A percentile compares a stretch with the other conserved stretches of the same genome.
These are phyloP conservation scores for Campoletis sonorensis DNA, from an alignment of 1,140 invertebrate species.

Conservation along the genomic window DNA sequence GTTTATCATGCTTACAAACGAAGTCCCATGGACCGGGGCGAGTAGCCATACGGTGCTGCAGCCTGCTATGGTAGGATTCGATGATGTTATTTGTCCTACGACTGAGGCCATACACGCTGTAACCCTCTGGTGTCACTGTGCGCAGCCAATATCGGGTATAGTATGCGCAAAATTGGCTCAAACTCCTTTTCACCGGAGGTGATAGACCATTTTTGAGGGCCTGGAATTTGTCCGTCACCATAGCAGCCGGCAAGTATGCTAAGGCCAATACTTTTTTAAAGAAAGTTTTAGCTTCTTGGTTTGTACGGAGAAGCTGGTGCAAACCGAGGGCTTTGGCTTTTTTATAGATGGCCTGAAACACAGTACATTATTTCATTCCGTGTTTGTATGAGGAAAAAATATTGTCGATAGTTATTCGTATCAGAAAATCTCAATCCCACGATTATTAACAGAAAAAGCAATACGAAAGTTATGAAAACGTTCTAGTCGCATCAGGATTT, in stretches of 20 bases:
- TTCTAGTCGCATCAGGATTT: no score
- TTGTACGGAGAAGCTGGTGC: background rate
- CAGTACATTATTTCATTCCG: background rate
- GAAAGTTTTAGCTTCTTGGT: constrained; percentile 21
- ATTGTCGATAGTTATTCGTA: no score
- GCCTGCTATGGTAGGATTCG: constrained; percentile 32
- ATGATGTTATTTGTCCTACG: constrained; percentile 36
- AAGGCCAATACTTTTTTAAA: constrained; percentile 35
- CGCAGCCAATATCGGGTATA: constrained; percentile 34
- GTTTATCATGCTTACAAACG: background rate
- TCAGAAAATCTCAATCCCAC: no score
- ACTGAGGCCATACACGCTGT: constrained; percentile 33
- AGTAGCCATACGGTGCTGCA: background rate
- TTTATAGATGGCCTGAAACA: constrained; percentile 31
- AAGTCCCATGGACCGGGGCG: constrained; percentile 27
- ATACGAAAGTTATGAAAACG: no score
- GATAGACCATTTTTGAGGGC: background rate
- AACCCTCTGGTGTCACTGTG: constrained; percentile 12
- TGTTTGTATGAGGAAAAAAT: no score
- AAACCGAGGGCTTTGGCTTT: constrained; percentile 18
- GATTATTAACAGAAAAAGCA: no score
- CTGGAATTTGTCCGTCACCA: background rate
- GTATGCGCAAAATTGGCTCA: background rate
- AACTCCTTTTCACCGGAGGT: background rate
- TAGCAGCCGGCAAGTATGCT: constrained; percentile 10